These are phyloP conservation scores for Drosophila equinoxialis DNA, from an alignment of 1,140 invertebrate species.

Conservation along the genomic window DNA sequence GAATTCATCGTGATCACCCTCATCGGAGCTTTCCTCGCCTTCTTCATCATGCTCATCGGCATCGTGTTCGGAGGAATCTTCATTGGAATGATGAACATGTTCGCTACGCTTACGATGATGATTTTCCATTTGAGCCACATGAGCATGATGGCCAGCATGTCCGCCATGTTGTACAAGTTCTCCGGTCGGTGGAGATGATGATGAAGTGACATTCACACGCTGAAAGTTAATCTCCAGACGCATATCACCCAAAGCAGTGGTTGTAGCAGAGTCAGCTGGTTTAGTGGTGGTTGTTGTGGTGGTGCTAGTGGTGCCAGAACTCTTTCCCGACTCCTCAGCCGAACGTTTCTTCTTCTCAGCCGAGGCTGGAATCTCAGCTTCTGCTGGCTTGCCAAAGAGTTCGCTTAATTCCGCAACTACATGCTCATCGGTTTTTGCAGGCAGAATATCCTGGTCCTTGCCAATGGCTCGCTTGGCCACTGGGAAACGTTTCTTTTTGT, in stretches of 20 bases:
- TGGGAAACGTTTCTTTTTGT: conserved; percentile 85
- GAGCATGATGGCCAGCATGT: conserved; percentile 52
- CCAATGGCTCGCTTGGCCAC: conserved; percentile 85
- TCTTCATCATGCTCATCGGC: conserved; percentile 84
- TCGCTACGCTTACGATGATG: conserved; percentile 77
- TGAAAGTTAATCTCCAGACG: conserved; percentile 71
- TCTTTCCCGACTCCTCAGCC: conserved; percentile 68
- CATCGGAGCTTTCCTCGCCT: conserved; percentile 72
- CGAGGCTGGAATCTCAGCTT: conserved; percentile 25
- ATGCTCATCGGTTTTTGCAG: conserved; percentile 74
- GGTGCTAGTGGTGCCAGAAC: too few species aligned
- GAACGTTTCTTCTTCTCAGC: conserved; percentile 84
- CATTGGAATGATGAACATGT: conserved; percentile 62
- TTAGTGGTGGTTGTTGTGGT: conserved; percentile 75
- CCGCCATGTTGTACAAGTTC: conserved; percentile 56
- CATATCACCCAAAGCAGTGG: conserved; percentile 69
- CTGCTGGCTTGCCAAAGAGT: conserved; percentile 83
- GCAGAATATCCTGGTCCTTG: conserved; percentile 47
- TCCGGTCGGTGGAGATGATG: conserved; percentile 25
- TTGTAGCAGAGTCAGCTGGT: conserved; percentile 28
- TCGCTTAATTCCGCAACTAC: conserved; percentile 82
- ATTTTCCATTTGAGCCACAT: conserved; percentile 40
- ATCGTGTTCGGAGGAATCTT: conserved; percentile 73
- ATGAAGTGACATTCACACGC: conserved; percentile 59
- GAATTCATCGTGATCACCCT: conserved; percentile 84